Conservation (phyloP, 2,797 vertebrate genomes). For the Pseudochirops corinnae region DNA sequence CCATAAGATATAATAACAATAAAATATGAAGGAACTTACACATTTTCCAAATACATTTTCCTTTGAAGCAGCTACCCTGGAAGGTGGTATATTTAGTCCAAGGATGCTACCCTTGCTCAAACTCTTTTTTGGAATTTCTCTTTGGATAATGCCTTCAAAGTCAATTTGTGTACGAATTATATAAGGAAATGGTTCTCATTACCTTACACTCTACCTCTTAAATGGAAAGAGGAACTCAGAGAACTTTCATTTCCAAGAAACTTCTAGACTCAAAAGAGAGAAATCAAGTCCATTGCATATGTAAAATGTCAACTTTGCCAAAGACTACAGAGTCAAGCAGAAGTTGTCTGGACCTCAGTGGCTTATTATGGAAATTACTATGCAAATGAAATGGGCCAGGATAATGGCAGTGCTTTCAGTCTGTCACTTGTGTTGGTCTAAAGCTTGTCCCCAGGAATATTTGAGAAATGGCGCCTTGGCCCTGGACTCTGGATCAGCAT, state of each 20-base stretch:
- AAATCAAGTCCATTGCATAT: background rate
- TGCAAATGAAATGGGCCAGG: background rate
- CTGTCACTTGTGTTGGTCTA: background rate
- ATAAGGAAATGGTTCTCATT: background rate
- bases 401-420: too few species aligned
- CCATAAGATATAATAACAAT: background rate
- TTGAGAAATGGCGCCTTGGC: background rate
- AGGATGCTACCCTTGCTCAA: background rate
- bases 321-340: background rate
- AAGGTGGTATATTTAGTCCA: constrained; percentile 20
- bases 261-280: background rate
- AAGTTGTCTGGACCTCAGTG: background rate
- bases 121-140: background rate
- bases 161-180: background rate
- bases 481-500: background rate
- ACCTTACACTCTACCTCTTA: rapidly evolving
- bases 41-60: background rate
- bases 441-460: background rate
- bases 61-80: background rate
- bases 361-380: background rate
- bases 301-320: background rate
- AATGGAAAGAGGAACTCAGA: background rate
- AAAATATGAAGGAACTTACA: background rate
- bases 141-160: background rate
- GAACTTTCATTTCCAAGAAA: background rate